phyloP scores from a whole-genome alignment of 2,888 invertebrate genomes.

The Nymphalis urticae region DNA sequence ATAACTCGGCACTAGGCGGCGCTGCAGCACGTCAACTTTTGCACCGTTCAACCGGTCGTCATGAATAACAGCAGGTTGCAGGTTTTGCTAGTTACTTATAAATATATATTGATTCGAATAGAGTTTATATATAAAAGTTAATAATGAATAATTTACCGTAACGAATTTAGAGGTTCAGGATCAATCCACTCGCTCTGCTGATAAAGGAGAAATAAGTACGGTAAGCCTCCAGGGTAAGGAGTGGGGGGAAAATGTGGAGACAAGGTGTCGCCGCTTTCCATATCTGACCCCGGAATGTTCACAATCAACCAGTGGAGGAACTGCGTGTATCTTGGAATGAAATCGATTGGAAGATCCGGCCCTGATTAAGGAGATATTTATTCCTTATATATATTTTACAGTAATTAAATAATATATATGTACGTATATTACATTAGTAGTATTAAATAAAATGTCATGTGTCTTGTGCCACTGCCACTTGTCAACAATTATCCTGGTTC shows the following conservation, averaged over 20 bases:
- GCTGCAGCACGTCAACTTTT: not conserved
- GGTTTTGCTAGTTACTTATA: not conserved
- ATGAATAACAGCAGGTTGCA: not conserved
- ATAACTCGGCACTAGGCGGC: not conserved
- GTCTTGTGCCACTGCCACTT: no score
- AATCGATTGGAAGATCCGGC: conserved; percentile 24
- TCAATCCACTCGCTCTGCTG: conserved; percentile 77
- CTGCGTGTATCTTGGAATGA: conserved; percentile 22
- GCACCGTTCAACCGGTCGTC: not conserved
- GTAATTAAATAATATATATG: no score
- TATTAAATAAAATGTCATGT: no score
- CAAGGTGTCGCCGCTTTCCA: conserved; percentile 84
- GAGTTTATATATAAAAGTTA: not conserved
- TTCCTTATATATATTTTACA: not conserved
- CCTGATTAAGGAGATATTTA: conserved; percentile 24
- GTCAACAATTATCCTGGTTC: not conserved
- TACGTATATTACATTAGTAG: no score
- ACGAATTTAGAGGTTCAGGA: not conserved
- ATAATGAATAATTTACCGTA: conserved; percentile 9
- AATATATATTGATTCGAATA: not conserved
- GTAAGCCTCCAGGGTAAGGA: conserved; percentile 86
- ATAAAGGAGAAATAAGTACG: conserved; percentile 86
- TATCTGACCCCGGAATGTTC: conserved; percentile 56
- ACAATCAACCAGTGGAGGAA: conserved; percentile 58
- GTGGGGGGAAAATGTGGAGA: conserved; percentile 88